Base-by-base conservation (phyloP, 2,797 vertebrate genomes). In the Chelonia mydas region DNA sequence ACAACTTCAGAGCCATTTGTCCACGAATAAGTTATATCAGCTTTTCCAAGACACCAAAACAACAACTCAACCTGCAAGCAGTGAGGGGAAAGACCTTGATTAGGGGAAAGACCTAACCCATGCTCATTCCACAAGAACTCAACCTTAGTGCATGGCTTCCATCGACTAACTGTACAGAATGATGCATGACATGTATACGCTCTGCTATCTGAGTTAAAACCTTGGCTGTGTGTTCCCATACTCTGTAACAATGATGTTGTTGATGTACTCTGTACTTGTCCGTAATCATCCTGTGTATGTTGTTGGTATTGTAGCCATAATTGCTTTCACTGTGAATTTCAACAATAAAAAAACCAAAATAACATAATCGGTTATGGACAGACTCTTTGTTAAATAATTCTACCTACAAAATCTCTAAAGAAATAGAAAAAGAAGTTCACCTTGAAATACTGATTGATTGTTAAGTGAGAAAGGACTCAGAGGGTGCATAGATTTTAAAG, bases 301-400 rank as follows among this genome's bases (percentile, higher is more conserved):
- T 81, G 84, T 91, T 74, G 80, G 65, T 77, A 9, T 6, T 37
- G 82, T n/a, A 91, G 59, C 90, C 86, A 41, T 91, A 84, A 84
- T 87, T 94, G 21, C 1, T 87, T 65, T 91, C 87, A 37, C 90
- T 78, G 92, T 91, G 95, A 95, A 91, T 91, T 90, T 28, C 84
- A 54, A 4, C 84, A 97, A 96, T 95, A 96, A 97, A 97, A 92
- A 7, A 0, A 74, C 25, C 87, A 91, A n/a, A 37, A 37, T 21
- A 54, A 51, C 80, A 45, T 51, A 41, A 6, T 9, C 25, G 83
- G 6, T 47, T 45, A 15, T 61, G 68, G 68, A 37, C 17, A 47
- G 12, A 3, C 33, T 16, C 84, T 84, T 91, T 54, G 28, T 76
- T 28, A 47, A 76, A n/a, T 3, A 1, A 19, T 1, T 78, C 59